Conservation (phyloP, 2,113 vertebrate species). For the Rhineura floridana region DNA sequence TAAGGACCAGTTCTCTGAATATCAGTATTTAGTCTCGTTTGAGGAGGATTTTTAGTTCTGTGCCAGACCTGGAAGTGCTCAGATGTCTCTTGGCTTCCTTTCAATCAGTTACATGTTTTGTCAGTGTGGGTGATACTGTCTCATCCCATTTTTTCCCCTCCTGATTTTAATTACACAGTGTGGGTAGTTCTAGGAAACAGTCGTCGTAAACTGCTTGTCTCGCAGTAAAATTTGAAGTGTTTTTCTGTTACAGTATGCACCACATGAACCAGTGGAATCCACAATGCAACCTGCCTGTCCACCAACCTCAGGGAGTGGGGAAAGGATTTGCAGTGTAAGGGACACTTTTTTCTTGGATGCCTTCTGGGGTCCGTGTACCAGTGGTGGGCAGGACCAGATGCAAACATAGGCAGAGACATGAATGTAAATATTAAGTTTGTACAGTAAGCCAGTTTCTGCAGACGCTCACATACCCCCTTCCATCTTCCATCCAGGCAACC, state of each 20-base stretch:
- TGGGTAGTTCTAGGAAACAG: slow-evolving; percentile 23
- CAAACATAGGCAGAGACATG: no score
- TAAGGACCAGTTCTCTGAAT: neutral
- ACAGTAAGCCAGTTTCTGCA: no score
- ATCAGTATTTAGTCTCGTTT: neutral
- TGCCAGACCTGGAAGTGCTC: neutral
- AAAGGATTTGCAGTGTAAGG: no score
- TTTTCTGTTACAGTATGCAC: neutral
- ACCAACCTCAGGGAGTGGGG: neutral
- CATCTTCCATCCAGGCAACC: no score
- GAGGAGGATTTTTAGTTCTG: neutral
- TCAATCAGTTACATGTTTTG: neutral
- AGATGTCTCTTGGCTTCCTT: neutral
- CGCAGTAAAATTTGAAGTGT: neutral
- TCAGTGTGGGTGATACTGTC: neutral
- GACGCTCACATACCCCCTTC: no score
- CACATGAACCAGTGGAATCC: neutral
- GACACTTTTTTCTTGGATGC: no score
- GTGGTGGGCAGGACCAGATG: no score
- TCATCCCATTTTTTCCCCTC: neutral
- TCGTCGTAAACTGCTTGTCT: neutral
- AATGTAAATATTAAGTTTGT: no score
- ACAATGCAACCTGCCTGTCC: neutral
- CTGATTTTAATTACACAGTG: slow-evolving; percentile 20
- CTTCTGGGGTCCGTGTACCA: no score